Percentiles rank a stretch among this genome's conserved stretches.
These are phyloP conservation scores for Felis catus DNA, from an alignment of 2,113 vertebrate genomes.

Conservation along the genomic window F.catus_Fca126_mat1.0 CM031420.1:121903001-121903500, in stretches of 20 bases:
- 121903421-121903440: too few species aligned
- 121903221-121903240: not conserved
- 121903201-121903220: slow-evolving; percentile 61
- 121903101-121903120: not conserved
- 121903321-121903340: slow-evolving; percentile 7
- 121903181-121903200: slow-evolving; percentile 62
- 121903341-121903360: not conserved
- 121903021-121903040: not conserved
- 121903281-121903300: slow-evolving; percentile 51
- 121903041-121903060: not conserved
- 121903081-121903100: slow-evolving; percentile 16
- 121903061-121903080: not conserved
- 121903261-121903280: slow-evolving; percentile 40
- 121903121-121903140: slow-evolving; percentile 18
- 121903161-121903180: not conserved
- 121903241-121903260: not conserved
- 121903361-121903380: not conserved
- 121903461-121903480: too few species aligned
- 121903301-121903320: slow-evolving; percentile 17
- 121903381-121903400: slow-evolving; percentile 19
- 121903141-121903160: slow-evolving; percentile 42
- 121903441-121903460: too few species aligned
- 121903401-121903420: not conserved
- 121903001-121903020: not conserved
- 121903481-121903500: too few species aligned